These are phyloP conservation scores for Melipona beecheii DNA, from an alignment of 2,888 invertebrate genomes.

Conservation along the genomic window DNA sequence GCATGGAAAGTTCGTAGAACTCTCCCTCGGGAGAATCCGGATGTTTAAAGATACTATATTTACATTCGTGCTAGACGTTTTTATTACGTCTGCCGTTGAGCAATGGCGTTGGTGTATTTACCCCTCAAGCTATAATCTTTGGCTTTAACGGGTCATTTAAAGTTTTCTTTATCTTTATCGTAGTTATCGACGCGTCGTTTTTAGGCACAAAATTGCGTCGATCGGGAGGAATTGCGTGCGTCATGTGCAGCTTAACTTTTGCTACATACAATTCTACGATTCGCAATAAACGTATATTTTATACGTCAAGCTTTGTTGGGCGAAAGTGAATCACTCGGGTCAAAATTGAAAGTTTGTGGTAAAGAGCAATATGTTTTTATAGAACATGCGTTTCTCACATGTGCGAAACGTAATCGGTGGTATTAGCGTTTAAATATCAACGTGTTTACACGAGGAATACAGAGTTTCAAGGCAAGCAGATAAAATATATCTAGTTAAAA, in stretches of 20 bases:
- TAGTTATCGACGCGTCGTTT: constrained; percentile 17
- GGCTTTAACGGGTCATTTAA: constrained; percentile 30
- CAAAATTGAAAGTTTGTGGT: background rate
- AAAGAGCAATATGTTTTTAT: too few species aligned
- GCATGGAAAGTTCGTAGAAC: constrained; percentile 25
- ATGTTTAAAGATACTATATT: constrained; percentile 15
- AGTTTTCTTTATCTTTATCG: constrained; percentile 27
- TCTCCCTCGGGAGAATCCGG: constrained; percentile 12
- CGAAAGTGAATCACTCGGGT: background rate
- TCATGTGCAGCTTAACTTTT: background rate
- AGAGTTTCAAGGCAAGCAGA: too few species aligned
- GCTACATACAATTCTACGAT: background rate
- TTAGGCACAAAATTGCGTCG: background rate
- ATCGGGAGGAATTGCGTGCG: constrained; percentile 23
- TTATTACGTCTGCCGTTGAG: constrained; percentile 12
- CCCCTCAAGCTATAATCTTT: constrained; percentile 1
- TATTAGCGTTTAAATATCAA: too few species aligned
- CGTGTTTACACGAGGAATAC: too few species aligned
- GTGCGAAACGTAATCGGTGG: too few species aligned
- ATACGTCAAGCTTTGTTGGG: background rate
- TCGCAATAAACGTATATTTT: background rate
- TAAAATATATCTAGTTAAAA: too few species aligned
- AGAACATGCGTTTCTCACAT: too few species aligned
- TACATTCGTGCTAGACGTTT: background rate
- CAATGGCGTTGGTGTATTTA: background rate